These are phyloP conservation scores for Druon quercuslanigerum DNA, from an alignment of 1,140 invertebrate genomes.

Conservation along the genomic window DNA sequence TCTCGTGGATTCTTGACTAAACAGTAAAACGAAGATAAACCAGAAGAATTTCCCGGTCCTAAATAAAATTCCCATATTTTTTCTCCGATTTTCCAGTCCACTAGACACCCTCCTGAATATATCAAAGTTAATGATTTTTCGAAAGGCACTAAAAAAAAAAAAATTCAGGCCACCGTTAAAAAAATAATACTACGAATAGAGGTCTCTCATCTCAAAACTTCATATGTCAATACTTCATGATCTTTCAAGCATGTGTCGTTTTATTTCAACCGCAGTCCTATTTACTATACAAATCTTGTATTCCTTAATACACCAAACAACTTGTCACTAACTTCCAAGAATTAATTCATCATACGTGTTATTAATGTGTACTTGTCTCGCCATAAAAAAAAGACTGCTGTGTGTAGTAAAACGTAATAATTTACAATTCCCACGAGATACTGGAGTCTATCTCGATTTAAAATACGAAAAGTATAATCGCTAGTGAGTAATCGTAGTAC, in stretches of 20 bases:
- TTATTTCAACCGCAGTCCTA: slow-evolving; percentile 68
- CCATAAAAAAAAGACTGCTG: slow-evolving; percentile 39
- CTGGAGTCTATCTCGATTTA: slow-evolving; percentile 2
- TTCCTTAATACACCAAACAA: slow-evolving; percentile 62
- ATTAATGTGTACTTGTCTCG: slow-evolving; percentile 39
- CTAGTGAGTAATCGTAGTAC: slow-evolving; percentile 14
- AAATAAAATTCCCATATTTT: too few relatives aligned
- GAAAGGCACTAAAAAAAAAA: background rate
- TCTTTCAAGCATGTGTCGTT: slow-evolving; percentile 60
- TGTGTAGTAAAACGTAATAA: slow-evolving; percentile 44
- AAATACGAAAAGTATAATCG: slow-evolving; percentile 19
- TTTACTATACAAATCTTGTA: slow-evolving; percentile 67
- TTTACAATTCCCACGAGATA: slow-evolving; percentile 42
- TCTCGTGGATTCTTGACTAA: too few relatives aligned
- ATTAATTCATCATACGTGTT: slow-evolving; percentile 43
- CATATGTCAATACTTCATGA: slow-evolving; percentile 20
- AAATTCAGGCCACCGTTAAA: background rate
- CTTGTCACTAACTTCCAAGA: slow-evolving; percentile 44
- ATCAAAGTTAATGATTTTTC: too few relatives aligned
- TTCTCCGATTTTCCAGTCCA: too few relatives aligned
- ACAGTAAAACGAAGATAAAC: too few relatives aligned
- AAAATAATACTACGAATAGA: background rate
- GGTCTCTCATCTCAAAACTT: slow-evolving; percentile 10
- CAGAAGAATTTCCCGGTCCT: too few relatives aligned
- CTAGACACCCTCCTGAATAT: too few relatives aligned